Evolutionary conservation across 2,797 vertebrate species (phyloP).

Genomic region (Peromyscus aztecus): DNA sequence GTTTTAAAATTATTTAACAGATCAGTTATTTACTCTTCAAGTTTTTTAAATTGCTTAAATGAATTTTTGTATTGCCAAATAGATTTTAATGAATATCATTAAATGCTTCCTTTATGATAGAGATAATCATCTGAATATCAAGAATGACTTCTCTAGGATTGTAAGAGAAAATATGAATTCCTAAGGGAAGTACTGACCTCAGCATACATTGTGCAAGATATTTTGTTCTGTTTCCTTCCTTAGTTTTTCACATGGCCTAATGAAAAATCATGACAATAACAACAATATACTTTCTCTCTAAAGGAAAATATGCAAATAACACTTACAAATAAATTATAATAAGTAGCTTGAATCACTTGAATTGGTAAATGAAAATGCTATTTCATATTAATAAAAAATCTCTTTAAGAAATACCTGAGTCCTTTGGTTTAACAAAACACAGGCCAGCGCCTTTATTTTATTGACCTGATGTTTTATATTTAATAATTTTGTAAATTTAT

Average conservation of each 20-base stretch:
- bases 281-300: not conserved
- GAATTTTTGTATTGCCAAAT: not conserved
- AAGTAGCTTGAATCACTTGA: not conserved
- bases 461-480: not conserved
- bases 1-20: slow-evolving; percentile 10
- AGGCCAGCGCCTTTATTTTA: not conserved
- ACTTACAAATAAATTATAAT: slow-evolving; percentile 13
- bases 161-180: slow-evolving; percentile 23
- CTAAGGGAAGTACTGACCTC: not conserved
- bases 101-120: not conserved
- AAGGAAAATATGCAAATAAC: slow-evolving; percentile 2
- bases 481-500: not conserved
- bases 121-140: slow-evolving; percentile 4
- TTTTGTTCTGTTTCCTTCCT: not conserved
- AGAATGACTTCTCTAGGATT: not conserved
- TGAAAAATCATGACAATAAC: not conserved
- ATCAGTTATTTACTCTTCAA: slow-evolving; percentile 18
- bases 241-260: not conserved
- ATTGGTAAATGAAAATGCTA: slow-evolving; percentile 43
- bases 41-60: slow-evolving; percentile 24
- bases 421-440: not conserved
- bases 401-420: not conserved
- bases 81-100: slow-evolving; percentile 37
- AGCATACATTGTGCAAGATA: not conserved
- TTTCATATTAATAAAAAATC: not conserved